phyloP scores from a whole-genome alignment of 2,797 vertebrate species.

The Phyllotis vaccarum region DNA sequence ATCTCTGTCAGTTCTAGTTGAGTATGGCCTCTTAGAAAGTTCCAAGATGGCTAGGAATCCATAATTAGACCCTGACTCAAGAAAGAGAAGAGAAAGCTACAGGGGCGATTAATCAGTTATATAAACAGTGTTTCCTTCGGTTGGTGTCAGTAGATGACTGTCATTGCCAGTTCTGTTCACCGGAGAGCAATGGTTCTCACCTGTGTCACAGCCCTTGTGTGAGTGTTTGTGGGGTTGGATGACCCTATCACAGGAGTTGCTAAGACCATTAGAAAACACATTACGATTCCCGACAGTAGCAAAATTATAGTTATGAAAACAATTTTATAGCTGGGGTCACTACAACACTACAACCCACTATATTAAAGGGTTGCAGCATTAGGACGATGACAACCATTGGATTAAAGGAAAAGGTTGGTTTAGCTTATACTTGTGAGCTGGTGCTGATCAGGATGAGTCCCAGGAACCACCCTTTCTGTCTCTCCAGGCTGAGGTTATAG shows the following conservation, averaged over 20 bases:
- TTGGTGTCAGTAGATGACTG: not conserved
- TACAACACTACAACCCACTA: not conserved
- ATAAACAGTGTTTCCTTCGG: constrained; percentile 4
- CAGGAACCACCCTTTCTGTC: not conserved
- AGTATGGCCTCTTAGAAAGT: not conserved
- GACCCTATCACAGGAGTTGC: not conserved
- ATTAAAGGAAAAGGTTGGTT: not conserved
- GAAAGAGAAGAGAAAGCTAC: not conserved
- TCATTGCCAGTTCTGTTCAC: not conserved
- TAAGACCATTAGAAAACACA: not conserved
- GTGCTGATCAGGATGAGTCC: not conserved
- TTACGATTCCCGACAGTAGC: not conserved
- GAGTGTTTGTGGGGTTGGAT: not conserved
- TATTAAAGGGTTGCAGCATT: not conserved
- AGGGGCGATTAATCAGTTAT: not conserved
- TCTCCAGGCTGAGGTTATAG: not conserved
- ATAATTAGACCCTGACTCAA: not conserved
- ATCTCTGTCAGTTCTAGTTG: not conserved
- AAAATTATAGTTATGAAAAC: not conserved
- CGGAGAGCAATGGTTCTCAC: not conserved
- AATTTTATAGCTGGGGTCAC: not conserved
- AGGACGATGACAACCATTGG: not conserved
- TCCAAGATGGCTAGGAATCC: not conserved
- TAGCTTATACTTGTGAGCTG: not conserved
- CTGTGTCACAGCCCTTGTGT: not conserved